Conservation (phyloP, 2,888 invertebrate genomes). For the Neocrepidodera transversa region DNA sequence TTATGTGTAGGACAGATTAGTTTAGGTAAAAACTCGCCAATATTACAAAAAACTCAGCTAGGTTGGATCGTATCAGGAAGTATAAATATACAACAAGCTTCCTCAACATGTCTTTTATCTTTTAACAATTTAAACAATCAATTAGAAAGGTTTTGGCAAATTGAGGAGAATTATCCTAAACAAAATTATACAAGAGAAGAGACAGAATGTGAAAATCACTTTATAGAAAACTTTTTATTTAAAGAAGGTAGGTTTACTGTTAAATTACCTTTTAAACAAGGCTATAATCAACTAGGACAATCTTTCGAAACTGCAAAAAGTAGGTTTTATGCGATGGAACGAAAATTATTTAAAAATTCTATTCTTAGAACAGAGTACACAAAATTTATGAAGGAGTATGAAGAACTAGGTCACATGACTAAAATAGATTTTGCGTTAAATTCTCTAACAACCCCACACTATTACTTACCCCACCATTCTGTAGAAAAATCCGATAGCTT, state of each 20-base stretch:
- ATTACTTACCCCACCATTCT: constrained; percentile 22
- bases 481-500: constrained; percentile 18
- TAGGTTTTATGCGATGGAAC: background rate
- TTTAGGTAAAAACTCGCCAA: background rate
- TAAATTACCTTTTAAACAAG: background rate
- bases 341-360: background rate
- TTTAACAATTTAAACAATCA: background rate
- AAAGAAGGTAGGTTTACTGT: background rate
- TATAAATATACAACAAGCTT: background rate
- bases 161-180: background rate
- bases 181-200: background rate
- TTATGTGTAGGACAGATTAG: background rate
- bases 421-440: background rate
- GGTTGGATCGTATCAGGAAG: background rate
- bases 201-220: background rate
- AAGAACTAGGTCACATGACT: constrained; percentile 1
- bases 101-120: background rate
- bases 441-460: background rate
- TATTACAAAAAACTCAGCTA: background rate
- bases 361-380: background rate
- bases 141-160: background rate
- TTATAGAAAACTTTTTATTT: background rate
- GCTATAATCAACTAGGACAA: background rate
- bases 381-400: constrained; percentile 6
- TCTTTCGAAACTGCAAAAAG: background rate